Conservation (phyloP, 2,113 vertebrate genomes). For the Tetrax tetrax region DNA sequence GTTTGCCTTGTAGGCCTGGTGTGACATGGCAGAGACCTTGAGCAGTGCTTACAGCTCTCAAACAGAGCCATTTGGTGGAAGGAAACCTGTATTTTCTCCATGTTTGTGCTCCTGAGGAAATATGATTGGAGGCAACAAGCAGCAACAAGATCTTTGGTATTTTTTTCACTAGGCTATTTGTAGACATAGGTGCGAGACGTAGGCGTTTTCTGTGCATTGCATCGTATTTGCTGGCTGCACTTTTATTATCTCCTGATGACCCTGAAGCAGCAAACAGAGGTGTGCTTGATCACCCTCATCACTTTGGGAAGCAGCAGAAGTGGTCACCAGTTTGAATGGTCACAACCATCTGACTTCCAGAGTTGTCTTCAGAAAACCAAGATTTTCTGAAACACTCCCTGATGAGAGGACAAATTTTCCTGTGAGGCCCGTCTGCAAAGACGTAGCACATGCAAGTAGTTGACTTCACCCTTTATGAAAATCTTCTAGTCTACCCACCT, state of each 20-base stretch:
- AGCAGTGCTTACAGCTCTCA: not conserved
- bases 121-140: not conserved
- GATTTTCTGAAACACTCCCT: not conserved
- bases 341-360: not conserved
- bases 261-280: not conserved
- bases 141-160: not conserved
- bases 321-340: not conserved
- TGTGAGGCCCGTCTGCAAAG: accelerated
- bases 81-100: not conserved
- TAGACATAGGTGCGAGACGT: not conserved
- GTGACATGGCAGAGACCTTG: not conserved
- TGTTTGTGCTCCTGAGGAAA: not conserved
- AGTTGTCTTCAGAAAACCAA: not conserved
- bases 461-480: not conserved
- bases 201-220: not conserved
- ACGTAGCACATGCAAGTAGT: not conserved
- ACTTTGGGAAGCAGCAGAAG: not conserved
- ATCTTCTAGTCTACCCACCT: not conserved
- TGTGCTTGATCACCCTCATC: not conserved
- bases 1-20: not conserved
- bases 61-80: not conserved
- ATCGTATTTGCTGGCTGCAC: not conserved
- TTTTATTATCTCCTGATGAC: not conserved
- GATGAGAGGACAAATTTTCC: not conserved
- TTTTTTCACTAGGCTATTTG: not conserved